Conservation (phyloP, 2,888 invertebrate species). For the Eumerus sabulonum region DNA sequence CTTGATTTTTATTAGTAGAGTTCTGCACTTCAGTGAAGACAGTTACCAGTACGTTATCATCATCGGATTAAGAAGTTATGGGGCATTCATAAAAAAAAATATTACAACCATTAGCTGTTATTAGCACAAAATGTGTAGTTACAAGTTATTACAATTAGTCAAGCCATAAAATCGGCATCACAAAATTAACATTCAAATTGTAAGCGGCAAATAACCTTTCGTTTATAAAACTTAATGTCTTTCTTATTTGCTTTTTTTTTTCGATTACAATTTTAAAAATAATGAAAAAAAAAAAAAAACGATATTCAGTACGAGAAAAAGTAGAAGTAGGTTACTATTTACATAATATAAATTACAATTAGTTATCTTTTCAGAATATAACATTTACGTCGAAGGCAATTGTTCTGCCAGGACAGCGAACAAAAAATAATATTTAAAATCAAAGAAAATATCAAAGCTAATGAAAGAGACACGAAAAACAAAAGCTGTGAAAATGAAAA, state of each 20-base stretch:
- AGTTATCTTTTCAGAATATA: slow-evolving; percentile 24
- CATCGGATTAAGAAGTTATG: neutral
- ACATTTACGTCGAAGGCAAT: neutral
- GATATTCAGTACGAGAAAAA: too few species aligned
- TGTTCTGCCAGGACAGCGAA: slow-evolving; percentile 10
- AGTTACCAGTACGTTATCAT: neutral
- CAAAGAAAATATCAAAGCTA: slow-evolving; percentile 74
- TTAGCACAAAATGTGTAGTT: too few species aligned
- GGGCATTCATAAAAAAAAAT: neutral
- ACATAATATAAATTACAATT: neutral
- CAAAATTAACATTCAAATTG: too few species aligned
- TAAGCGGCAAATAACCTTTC: too few species aligned
- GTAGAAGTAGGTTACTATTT: too few species aligned
- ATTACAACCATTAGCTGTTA: too few species aligned
- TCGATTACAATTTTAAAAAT: too few species aligned
- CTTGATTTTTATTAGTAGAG: slow-evolving; percentile 44
- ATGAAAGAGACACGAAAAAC: slow-evolving; percentile 76
- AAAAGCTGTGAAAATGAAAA: slow-evolving; percentile 77
- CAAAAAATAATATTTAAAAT: slow-evolving; percentile 77
- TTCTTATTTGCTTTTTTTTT: too few species aligned
- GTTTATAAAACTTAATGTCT: too few species aligned
- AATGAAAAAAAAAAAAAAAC: too few species aligned
- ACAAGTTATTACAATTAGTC: too few species aligned
- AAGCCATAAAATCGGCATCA: too few species aligned
- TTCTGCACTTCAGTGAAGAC: slow-evolving; percentile 28